These are phyloP conservation scores for Picus viridis DNA, from an alignment of 2,797 vertebrate species.

Conservation along the genomic window DNA sequence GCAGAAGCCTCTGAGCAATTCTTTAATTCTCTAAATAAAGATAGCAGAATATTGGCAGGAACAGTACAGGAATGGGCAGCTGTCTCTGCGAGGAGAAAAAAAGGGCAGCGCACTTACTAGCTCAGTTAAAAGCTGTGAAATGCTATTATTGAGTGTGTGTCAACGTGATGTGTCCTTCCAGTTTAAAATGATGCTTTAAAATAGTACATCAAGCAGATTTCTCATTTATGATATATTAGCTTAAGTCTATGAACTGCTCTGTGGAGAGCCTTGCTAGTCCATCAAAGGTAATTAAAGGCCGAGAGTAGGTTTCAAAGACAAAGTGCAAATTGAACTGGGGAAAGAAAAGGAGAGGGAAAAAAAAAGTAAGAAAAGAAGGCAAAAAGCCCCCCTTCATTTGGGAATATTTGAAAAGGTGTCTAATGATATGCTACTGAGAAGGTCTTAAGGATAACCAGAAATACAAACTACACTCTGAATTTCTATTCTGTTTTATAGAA, in stretches of 20 bases:
- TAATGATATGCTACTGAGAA: constrained; percentile 29
- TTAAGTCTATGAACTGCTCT: constrained; percentile 68
- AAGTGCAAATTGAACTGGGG: constrained; percentile 53
- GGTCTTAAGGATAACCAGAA: constrained; percentile 22
- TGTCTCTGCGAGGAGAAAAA: constrained; percentile 4
- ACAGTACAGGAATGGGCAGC: constrained; percentile 70
- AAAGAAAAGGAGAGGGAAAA: neutral
- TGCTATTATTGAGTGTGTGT: constrained; percentile 72
- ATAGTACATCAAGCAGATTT: constrained; percentile 67
- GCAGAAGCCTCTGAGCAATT: constrained; percentile 76
- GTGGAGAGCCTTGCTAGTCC: constrained; percentile 57
- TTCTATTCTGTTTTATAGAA: neutral
- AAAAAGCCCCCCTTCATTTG: constrained; percentile 23
- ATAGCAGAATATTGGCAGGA: constrained; percentile 75
- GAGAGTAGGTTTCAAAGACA: constrained; percentile 77
- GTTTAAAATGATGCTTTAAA: constrained; percentile 77
- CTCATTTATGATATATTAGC: constrained; percentile 75
- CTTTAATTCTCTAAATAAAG: constrained; percentile 81
- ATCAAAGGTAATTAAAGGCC: constrained; percentile 79
- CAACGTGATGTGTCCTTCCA: constrained; percentile 68
- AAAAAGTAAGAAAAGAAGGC: neutral
- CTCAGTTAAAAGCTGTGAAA: constrained; percentile 76
- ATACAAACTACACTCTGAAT: neutral
- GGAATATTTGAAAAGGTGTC: constrained; percentile 52
- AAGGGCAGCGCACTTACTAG: neutral